These are phyloP conservation scores for Scaptomyza tumidula DNA, from an alignment of 2,888 invertebrate species.

Conservation along the genomic window DNA sequence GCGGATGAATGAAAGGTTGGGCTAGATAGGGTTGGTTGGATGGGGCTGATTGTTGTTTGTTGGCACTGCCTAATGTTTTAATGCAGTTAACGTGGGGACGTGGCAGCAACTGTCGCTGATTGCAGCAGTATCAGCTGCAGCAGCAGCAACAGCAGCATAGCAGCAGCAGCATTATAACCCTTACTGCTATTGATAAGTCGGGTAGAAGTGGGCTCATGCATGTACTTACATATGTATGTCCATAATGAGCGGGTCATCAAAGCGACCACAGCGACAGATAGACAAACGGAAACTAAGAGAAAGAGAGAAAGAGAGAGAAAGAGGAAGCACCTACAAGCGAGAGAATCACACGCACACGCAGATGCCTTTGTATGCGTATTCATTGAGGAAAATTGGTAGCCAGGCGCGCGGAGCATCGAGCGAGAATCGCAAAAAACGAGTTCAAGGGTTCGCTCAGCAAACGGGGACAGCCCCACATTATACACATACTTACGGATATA, in stretches of 20 bases:
- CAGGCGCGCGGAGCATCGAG: slow-evolving; percentile 49
- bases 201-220: slow-evolving; percentile 36
- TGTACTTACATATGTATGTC: slow-evolving; percentile 47
- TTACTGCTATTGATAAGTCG: slow-evolving; percentile 50
- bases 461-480: slow-evolving; percentile 41
- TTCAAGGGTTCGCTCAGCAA: slow-evolving; percentile 70
- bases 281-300: slow-evolving; percentile 31
- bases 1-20: background rate
- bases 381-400: slow-evolving; percentile 80
- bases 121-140: slow-evolving; percentile 69
- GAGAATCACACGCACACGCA: slow-evolving; percentile 25
- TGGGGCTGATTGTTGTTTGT: slow-evolving; percentile 39
- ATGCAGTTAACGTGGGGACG: slow-evolving; percentile 71
- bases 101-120: slow-evolving; percentile 63
- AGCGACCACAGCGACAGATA: slow-evolving; percentile 49
- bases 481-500: slow-evolving; percentile 8
- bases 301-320: background rate
- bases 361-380: slow-evolving; percentile 63
- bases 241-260: slow-evolving; percentile 68
- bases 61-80: slow-evolving; percentile 66
- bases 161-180: slow-evolving; percentile 62
- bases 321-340: background rate
- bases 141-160: slow-evolving; percentile 62
- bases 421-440: slow-evolving; percentile 69
- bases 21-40: background rate